These are phyloP conservation scores for Cantharis rufa DNA, from an alignment of 2,888 invertebrate species.

Conservation along the genomic window DNA sequence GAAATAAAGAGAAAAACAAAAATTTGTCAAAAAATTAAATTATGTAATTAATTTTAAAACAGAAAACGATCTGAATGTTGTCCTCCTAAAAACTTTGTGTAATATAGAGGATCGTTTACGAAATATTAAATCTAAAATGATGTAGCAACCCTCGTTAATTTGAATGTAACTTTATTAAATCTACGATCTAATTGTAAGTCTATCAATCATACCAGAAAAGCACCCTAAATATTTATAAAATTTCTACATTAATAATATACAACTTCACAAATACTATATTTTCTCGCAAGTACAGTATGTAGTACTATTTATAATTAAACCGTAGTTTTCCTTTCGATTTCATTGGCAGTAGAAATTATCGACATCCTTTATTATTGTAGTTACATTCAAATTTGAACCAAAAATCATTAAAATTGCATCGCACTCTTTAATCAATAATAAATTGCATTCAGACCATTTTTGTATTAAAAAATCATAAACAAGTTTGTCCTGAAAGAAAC, in stretches of 20 bases:
- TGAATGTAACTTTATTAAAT: background rate
- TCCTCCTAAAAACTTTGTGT: background rate
- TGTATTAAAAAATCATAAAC: constrained; percentile 49
- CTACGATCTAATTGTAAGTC: background rate
- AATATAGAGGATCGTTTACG: background rate
- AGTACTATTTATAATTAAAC: background rate
- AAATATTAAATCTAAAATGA: background rate
- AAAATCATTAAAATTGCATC: background rate
- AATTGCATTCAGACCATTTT: constrained; percentile 27
- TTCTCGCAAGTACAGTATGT: background rate
- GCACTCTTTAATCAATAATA: background rate
- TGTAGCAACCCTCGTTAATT: background rate
- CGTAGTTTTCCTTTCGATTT: background rate
- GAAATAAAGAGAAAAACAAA: background rate
- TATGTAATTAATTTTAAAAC: background rate
- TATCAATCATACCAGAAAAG: background rate
- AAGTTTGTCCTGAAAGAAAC: constrained; percentile 41
- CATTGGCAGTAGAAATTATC: background rate
- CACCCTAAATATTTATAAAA: background rate
- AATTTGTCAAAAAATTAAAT: background rate
- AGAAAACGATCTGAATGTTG: background rate
- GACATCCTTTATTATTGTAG: background rate
- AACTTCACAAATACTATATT: background rate
- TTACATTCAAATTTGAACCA: background rate
- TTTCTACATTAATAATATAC: background rate